These are phyloP conservation scores for Lycopodina hypogea DNA, from an alignment of 37 sponge, comb jelly and placozoan genomes.

Conservation along the genomic window DNA sequence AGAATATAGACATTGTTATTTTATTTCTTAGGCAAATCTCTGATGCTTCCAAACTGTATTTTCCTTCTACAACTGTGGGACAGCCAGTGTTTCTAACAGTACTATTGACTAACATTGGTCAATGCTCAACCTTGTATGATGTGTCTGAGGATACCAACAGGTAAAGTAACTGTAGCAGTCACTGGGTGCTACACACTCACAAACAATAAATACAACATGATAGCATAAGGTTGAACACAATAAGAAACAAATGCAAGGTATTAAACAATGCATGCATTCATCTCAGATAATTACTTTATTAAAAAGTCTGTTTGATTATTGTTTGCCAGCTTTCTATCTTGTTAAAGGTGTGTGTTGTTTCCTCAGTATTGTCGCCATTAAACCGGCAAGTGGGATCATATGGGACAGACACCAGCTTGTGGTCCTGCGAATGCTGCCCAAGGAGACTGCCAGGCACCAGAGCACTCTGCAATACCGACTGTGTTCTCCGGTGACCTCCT, in stretches of 20 bases:
- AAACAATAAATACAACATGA: too few relatives aligned
- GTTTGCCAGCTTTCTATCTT: too few relatives aligned
- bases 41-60: slow-evolving; percentile 37
- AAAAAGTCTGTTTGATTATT: too few relatives aligned
- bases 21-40: slow-evolving; percentile 17
- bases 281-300: too few relatives aligned
- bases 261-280: too few relatives aligned
- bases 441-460: slow-evolving; percentile 12
- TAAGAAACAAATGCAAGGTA: too few relatives aligned
- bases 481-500: neutral
- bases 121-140: slow-evolving; percentile 67
- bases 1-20: too few relatives aligned
- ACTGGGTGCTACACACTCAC: too few relatives aligned
- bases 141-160: slow-evolving; percentile 60
- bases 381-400: slow-evolving; percentile 58
- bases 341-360: too few relatives aligned
- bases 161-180: slow-evolving; percentile 37
- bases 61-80: slow-evolving; percentile 62
- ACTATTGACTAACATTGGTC: slow-evolving; percentile 62
- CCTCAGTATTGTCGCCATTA: slow-evolving; percentile 18
- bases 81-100: slow-evolving; percentile 61
- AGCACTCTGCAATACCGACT: neutral
- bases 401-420: slow-evolving; percentile 26
- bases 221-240: too few relatives aligned
- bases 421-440: slow-evolving; percentile 35